phyloP scores from a whole-genome alignment of 2,113 vertebrate genomes.

The Peromyscus maniculatus region DNA sequence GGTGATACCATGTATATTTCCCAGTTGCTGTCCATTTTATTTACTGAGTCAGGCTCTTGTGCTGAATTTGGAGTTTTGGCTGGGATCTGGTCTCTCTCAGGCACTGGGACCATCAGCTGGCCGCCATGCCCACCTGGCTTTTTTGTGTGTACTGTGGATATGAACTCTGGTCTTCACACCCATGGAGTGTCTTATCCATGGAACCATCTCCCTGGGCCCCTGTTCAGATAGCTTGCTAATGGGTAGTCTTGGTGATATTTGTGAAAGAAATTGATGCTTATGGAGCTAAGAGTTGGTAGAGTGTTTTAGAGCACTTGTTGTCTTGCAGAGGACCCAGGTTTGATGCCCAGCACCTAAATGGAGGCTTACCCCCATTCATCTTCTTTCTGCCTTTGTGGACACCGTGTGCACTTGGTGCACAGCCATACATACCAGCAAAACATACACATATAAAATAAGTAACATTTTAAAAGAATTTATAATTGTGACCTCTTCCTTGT shows the following conservation, averaged over 20 bases:
- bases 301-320: background rate
- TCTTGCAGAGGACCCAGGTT: background rate
- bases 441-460: background rate
- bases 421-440: background rate
- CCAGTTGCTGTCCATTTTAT: background rate
- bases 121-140: background rate
- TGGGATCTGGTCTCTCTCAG: background rate
- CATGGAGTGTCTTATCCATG: background rate
- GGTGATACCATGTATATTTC: no score
- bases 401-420: background rate
- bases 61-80: background rate
- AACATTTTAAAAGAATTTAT: background rate
- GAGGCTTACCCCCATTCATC: background rate
- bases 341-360: background rate
- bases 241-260: background rate
- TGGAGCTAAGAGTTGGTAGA: background rate
- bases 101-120: background rate
- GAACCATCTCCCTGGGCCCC: background rate
- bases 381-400: background rate
- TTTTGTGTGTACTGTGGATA: background rate
- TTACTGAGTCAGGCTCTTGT: background rate
- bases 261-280: background rate
- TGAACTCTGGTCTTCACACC: background rate
- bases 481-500: background rate
- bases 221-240: conserved; percentile 31